Base-by-base conservation (phyloP, 2,888 invertebrate genomes). In the Hybos culiciformis region DNA sequence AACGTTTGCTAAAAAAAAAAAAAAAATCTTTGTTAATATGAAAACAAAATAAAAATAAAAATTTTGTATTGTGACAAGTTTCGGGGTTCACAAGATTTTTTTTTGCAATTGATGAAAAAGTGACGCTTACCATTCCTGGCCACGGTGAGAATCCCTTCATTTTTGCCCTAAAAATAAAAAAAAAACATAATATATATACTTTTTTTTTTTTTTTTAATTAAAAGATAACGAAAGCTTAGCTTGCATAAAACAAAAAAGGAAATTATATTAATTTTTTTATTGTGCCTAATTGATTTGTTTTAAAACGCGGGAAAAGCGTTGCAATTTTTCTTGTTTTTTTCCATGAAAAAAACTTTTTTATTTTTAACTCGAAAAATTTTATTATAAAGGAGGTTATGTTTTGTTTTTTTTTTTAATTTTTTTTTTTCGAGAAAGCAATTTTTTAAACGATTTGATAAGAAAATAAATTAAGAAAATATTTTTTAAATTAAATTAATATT, bases 121-220 rank as follows among this genome's bases (percentile, higher is more conserved):
- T 45, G 49, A 32, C 14, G 79, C 86, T 83, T 78, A 93, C 92
- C 79, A 87, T 85, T 70, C 90, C 92, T 50, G 94, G 93, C 94
- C 94, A 94, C 51, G 91, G 87, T 53, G 90, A 85, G 72, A 88
- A 93, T 55, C 91, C 88, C 74, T 91, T 93, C 91, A 94, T 91
- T 77, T 92, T 93, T 46, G 93, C 92, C 93, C 93, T 94, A 77
- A 54, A 77, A 76, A 5, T 29, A 29, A 29, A 29, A 12, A 26
- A 12, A 29, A 12, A 29, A 12, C n/a, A 6, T 2, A 29, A 29
- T 8, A 5, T 29, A 2, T 29, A 5, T 29, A 29, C 4, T 12
- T 26, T 26, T 7, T 6, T 12, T n/a, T 29, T n/a, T 29, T 29
- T 4, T 5, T 29, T n/a, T n/a, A 29, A 6, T n/a, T 29, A n/a